Evolutionary conservation across 1,140 invertebrate genomes (phyloP), one percentile per base, ranked within the genome.

Genomic region (Tachypleus tridentatus): DNA sequence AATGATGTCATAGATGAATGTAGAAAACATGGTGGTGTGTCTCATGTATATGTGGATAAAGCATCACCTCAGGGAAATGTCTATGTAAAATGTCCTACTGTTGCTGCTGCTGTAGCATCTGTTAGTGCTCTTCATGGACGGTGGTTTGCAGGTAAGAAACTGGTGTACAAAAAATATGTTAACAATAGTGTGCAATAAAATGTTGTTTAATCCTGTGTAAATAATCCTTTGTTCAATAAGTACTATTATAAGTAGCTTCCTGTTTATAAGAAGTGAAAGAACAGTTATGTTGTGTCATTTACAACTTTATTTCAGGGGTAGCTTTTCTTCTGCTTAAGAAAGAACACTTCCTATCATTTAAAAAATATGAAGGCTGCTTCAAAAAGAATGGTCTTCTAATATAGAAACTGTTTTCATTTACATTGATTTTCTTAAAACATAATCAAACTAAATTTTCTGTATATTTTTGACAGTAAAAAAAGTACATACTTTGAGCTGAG

Each of bases 1-100:
- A 95, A 99, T 77, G 97, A 99, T 78, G 95, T 99, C 0, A 91
- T 99, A 66, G 93, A 98, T 74, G 96, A 98, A 77, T 98, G 95
- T 74, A 92, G 91, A 72, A 96, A 97, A 77, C 93, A 98, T 73
- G 97, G 97, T 47, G 96, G 95, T 47, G 91, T 97, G 1, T 73
- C 97, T 9, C 96, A 99, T 74, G 89, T 98, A 5, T 97, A 92
- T 75, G 93, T 99, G 4, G 96, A 99, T 74, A 93, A 93, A 76
- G 87, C 86, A 3, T 95, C 93, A 4, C 89, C 94, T 72, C n/a
- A 7, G 53, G 96, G 96, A 53, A 97, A 98, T 75, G 93, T 98
- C 3, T 99, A 98, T 76, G 93, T 98, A 5, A 99, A 98, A 77
- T 98, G 95, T 80, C 93, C 95, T 4, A 91, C 90, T 6, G 94